phyloP scores from a whole-genome alignment of 2,888 invertebrate species.

The Erpobdella octoculata region DNA sequence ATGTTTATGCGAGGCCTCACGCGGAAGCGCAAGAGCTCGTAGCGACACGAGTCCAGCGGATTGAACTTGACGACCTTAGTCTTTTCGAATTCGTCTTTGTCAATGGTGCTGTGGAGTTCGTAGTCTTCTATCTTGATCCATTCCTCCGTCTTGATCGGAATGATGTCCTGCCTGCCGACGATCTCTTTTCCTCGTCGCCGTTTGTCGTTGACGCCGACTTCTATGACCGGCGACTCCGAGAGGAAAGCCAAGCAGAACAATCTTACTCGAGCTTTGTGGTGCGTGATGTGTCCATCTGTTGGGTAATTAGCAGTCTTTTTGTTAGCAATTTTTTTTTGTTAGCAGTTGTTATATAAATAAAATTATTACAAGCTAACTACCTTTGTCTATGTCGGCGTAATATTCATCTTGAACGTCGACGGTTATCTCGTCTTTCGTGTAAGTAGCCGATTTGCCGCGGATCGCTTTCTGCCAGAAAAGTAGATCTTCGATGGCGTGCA shows the following conservation, averaged over 20 bases:
- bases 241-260: conserved; percentile 92
- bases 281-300: conserved; percentile 43
- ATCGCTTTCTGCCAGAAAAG: conserved; percentile 55
- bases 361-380: neutral
- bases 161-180: conserved; percentile 95
- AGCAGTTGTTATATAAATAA: neutral
- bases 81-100: conserved; percentile 76
- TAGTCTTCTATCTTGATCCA: conserved; percentile 93
- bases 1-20: conserved; percentile 64
- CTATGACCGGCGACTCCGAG: conserved; percentile 84
- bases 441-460: conserved; percentile 48
- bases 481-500: conserved; percentile 81
- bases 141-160: conserved; percentile 83
- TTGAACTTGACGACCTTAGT: conserved; percentile 55
- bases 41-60: conserved; percentile 93
- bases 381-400: conserved; percentile 46
- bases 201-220: conserved; percentile 93
- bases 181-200: conserved; percentile 97
- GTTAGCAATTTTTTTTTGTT: no score
- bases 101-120: conserved; percentile 88
- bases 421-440: conserved; percentile 51
- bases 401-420: conserved; percentile 52
- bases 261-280: conserved; percentile 84
- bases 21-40: conserved; percentile 88
- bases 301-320: no score